A percentile compares a stretch with the other conserved stretches of the same genome.
Evolutionary conservation across 2,888 invertebrate species (phyloP).

Genomic region (Caenorhabditis becei): DNA sequence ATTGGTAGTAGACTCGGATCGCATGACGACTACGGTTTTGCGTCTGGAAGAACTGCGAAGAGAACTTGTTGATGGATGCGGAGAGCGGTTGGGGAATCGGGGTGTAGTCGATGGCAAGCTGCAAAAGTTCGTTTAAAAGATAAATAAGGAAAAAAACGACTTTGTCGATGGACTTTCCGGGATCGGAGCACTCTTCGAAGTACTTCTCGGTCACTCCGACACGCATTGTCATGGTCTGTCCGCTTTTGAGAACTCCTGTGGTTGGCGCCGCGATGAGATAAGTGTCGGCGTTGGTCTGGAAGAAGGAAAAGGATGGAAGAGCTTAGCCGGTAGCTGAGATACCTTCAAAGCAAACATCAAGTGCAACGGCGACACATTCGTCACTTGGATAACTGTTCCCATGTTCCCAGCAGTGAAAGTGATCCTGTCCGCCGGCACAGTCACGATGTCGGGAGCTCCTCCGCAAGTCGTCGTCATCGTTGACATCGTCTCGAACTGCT

Average conservation of each 20-base stretch:
- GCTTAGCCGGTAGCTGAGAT: too few species aligned
- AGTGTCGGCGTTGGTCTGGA: slow-evolving; percentile 58
- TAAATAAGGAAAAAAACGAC: background rate
- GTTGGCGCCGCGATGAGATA: slow-evolving; percentile 59
- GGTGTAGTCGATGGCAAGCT: slow-evolving; percentile 59
- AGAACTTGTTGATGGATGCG: slow-evolving; percentile 15
- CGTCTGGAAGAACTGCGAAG: slow-evolving; percentile 36
- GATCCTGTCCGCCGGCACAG: slow-evolving; percentile 38
- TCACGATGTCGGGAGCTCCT: slow-evolving; percentile 41
- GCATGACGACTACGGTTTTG: slow-evolving; percentile 51
- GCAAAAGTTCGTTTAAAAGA: background rate
- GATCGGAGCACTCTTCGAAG: slow-evolving; percentile 29
- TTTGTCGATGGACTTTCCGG: slow-evolving; percentile 52
- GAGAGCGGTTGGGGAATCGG: slow-evolving; percentile 30
- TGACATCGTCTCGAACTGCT: slow-evolving; percentile 50
- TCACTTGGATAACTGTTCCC: slow-evolving; percentile 27
- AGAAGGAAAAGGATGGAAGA: background rate
- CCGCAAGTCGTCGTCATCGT: slow-evolving; percentile 43
- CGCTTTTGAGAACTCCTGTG: slow-evolving; percentile 52
- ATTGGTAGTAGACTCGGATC: slow-evolving; percentile 57
- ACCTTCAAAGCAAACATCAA: slow-evolving; percentile 52
- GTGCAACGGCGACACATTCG: slow-evolving; percentile 45
- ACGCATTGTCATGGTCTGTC: slow-evolving; percentile 49
- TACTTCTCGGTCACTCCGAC: slow-evolving; percentile 46
- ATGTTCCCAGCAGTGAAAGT: background rate